These are phyloP conservation scores for Drosophila kurseongensis DNA, from an alignment of 1,140 invertebrate genomes.

Conservation along the genomic window DNA sequence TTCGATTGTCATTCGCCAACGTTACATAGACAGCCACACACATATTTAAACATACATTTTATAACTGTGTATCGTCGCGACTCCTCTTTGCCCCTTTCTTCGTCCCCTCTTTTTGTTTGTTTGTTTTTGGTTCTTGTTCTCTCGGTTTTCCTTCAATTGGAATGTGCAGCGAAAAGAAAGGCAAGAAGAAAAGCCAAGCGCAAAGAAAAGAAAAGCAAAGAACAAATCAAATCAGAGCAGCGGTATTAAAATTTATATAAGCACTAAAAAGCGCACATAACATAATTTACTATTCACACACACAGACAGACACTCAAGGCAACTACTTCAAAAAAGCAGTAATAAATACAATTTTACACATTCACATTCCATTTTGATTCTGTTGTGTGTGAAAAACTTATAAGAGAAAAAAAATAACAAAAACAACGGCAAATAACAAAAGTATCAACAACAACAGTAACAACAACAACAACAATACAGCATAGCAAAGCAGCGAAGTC, in stretches of 20 bases:
- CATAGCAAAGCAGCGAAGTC: slow-evolving; percentile 47
- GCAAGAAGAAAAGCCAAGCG: slow-evolving; percentile 13
- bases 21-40: background rate
- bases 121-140: slow-evolving; percentile 40
- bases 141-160: slow-evolving; percentile 43
- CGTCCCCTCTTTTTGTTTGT: slow-evolving; percentile 27
- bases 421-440: slow-evolving; percentile 51
- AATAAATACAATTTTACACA: slow-evolving; percentile 69
- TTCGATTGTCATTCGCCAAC: slow-evolving; percentile 16
- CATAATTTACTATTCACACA: slow-evolving; percentile 41
- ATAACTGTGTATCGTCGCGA: slow-evolving; percentile 19
- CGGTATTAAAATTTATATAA: slow-evolving; percentile 41
- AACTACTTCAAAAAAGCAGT: slow-evolving; percentile 43
- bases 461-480: slow-evolving; percentile 29
- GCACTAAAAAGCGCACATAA: slow-evolving; percentile 22
- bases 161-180: slow-evolving; percentile 36
- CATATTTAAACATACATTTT: slow-evolving; percentile 12
- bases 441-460: slow-evolving; percentile 32
- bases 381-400: slow-evolving; percentile 72
- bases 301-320: slow-evolving; percentile 15
- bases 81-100: background rate
- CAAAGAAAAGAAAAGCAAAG: slow-evolving; percentile 23
- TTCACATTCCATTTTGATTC: slow-evolving; percentile 70
- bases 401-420: slow-evolving; percentile 48
- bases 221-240: slow-evolving; percentile 30